Percentiles rank a stretch among this genome's conserved stretches.
Conservation (phyloP, 2,113 vertebrate genomes). For the Melanocharis versteri region DNA sequence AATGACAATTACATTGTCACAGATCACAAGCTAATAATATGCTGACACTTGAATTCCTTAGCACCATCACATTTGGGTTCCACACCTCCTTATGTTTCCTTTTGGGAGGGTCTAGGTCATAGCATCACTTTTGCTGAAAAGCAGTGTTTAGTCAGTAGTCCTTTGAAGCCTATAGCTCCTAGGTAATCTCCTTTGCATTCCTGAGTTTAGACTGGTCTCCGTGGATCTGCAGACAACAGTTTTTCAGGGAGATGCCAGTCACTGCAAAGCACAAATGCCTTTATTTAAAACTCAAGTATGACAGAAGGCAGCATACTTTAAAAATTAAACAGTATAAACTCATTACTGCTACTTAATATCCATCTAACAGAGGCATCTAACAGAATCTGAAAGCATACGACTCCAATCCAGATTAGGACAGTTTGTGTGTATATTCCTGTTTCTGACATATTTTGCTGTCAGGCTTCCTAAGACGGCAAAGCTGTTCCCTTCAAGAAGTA, state of each 20-base stretch:
- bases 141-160: background rate
- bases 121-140: background rate
- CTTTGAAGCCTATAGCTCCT: background rate
- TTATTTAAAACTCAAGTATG: background rate
- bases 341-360: background rate
- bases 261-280: background rate
- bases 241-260: background rate
- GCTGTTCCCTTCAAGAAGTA: background rate
- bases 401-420: background rate
- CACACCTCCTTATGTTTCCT: background rate
- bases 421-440: background rate
- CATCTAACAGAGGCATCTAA: background rate
- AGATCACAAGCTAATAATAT: background rate
- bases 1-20: background rate
- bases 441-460: background rate
- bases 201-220: background rate
- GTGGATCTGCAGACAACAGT: background rate
- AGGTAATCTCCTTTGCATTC: background rate
- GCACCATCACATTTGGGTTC: background rate
- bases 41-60: background rate
- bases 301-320: background rate
- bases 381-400: background rate
- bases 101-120: background rate
- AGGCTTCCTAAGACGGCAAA: background rate
- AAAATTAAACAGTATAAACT: background rate